Evolutionary conservation across 2,797 vertebrate species (phyloP), one percentile per base, ranked within the genome.

Genomic region (Artibeus lituratus): DNA sequence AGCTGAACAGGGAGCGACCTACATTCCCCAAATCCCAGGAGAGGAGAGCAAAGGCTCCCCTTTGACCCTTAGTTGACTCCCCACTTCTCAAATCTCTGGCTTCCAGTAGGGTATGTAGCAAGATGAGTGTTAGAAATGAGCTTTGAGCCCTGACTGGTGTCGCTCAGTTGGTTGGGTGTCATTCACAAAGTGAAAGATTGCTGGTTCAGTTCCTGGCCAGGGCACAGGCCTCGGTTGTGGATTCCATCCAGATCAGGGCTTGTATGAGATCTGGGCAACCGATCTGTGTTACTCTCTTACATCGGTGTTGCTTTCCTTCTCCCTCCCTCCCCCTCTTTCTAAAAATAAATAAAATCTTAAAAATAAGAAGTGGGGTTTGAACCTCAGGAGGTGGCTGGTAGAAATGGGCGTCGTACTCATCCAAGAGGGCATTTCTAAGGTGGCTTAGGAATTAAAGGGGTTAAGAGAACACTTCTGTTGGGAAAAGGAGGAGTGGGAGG

Each of bases 401-500:
- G 78, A 86, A 19, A 35, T 44, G 70, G 19, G 72, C 29, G 21
- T 67, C 44, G 44, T 72, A 51, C 21, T 55, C 22, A 78, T 18
- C 44, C 62, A 57, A 39, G 21, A 9, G 18, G 42, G 15, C 49
- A 67, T 90, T 70, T 91, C 83, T 24, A 83, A 90, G 39, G 74
- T 11, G 77, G 22, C 19, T 47, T 32, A 59, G 12, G 14, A 19
- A 22, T 5, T 70, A 37, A 69, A 82, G 62, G 67, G 2, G 39
- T 62, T 53, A 53, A 82, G 83, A 44, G 87, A 42, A 53, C 78
- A 59, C 82, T 91, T 55, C 51, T 26, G 37, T 21, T 81, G 73
- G 69, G 39, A 89, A 91, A 82, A 91, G 26, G n/a, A 88, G 70
- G 37, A 90, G 70, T 14, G 65, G 26, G 70, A 94, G 93, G 51